Conservation (phyloP, 1,140 invertebrate genomes). For the Planococcus citri region DNA sequence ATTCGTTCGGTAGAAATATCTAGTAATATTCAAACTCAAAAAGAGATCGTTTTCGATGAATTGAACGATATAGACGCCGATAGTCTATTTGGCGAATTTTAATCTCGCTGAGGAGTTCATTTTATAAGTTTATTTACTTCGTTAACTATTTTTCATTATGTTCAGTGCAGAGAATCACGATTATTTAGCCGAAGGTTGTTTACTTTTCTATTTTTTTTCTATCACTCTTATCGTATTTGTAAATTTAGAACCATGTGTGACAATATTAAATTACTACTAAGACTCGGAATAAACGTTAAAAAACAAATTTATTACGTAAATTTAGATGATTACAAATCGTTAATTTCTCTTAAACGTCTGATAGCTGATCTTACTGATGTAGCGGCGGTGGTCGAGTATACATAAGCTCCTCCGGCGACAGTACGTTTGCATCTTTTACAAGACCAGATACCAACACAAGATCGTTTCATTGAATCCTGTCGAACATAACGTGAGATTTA, state of each 20-base stretch:
- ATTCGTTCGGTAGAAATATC: not conserved
- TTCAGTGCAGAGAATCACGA: no score
- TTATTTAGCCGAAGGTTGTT: not conserved
- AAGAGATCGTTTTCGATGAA: not conserved
- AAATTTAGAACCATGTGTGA: no score
- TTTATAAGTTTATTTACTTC: not conserved
- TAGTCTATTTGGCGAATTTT: constrained; percentile 5
- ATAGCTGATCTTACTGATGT: constrained; percentile 92
- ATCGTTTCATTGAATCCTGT: constrained; percentile 97
- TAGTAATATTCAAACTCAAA: not conserved
- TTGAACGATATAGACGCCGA: not conserved
- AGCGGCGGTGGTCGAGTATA: constrained; percentile 91
- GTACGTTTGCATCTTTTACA: constrained; percentile 92
- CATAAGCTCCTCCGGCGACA: constrained; percentile 92
- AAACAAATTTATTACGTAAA: constrained; percentile 23
- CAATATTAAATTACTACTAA: no score
- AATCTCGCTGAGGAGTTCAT: not conserved
- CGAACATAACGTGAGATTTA: constrained; percentile 32
- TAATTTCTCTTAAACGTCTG: constrained; percentile 90
- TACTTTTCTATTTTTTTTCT: not conserved
- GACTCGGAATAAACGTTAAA: constrained; percentile 8
- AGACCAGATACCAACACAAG: constrained; percentile 95
- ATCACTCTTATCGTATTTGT: not conserved
- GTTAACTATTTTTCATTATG: not conserved
- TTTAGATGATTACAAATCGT: constrained; percentile 56